Percentiles rank a stretch among this genome's conserved stretches.
Evolutionary conservation across 2,113 vertebrate genomes (phyloP).

Genomic region (Brachyhypopomus gauderio): DNA sequence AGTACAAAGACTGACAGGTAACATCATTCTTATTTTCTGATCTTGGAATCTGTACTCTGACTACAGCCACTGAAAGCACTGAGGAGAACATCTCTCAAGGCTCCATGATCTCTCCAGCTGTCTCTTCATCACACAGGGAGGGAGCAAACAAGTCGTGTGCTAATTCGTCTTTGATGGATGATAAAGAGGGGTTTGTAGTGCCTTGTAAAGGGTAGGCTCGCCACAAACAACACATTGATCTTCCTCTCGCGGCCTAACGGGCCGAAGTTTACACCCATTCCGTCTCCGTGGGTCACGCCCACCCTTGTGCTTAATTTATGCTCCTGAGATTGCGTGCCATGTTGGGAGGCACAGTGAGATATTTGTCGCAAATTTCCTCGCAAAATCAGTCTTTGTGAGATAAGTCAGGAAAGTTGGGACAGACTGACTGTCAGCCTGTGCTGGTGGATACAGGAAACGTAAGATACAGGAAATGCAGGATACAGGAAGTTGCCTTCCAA

Average conservation of each 20-base stretch:
- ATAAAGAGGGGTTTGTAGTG: not conserved
- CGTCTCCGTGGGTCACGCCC: not conserved
- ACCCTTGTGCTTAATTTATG: constrained; percentile 13
- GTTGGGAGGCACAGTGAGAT: constrained; percentile 14
- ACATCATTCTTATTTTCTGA: not conserved
- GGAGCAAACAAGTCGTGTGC: not conserved
- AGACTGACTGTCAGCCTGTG: constrained; percentile 19
- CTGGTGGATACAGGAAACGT: no score
- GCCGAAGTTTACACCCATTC: not conserved
- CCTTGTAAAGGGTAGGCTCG: constrained; percentile 16
- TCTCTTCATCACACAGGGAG: not conserved
- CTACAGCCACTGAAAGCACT: not conserved
- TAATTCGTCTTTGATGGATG: constrained; percentile 17
- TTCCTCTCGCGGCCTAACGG: not conserved
- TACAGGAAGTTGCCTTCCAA: constrained; percentile 13
- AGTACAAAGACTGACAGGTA: not conserved
- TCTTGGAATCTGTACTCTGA: no score
- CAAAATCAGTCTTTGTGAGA: constrained; percentile 33
- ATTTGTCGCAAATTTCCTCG: constrained; percentile 26
- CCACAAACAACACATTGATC: constrained; percentile 22
- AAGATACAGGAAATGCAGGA: not conserved
- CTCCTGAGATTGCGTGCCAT: not conserved
- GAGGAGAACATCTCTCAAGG: not conserved
- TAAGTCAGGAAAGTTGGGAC: constrained; percentile 21
- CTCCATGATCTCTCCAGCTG: not conserved